Evolutionary conservation across 1,140 invertebrate species (phyloP).

Genomic region (Campoletis sonorensis): DNA sequence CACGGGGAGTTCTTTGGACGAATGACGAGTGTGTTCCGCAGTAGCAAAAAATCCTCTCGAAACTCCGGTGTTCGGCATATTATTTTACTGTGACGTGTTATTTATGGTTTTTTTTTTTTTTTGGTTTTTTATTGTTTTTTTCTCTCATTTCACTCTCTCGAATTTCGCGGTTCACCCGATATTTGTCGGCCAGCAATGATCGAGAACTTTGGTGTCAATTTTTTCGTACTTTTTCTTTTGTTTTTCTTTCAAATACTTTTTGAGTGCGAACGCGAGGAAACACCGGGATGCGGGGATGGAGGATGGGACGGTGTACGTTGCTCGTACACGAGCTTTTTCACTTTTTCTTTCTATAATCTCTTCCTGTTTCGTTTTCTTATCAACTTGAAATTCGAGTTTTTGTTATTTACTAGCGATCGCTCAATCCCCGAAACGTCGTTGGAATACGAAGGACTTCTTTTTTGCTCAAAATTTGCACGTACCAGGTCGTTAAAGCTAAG

Average conservation of each 20-base stretch:
- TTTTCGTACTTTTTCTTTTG: not conserved
- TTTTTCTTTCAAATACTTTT: slow-evolving; percentile 1
- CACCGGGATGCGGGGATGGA: slow-evolving; percentile 36
- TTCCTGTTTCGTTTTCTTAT: not conserved
- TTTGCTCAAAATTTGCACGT: not conserved
- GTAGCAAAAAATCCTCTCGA: slow-evolving; percentile 33
- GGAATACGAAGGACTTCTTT: slow-evolving; percentile 8
- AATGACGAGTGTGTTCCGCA: slow-evolving; percentile 34
- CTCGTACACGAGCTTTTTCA: slow-evolving; percentile 29
- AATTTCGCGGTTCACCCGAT: not conserved
- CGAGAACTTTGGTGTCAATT: not conserved
- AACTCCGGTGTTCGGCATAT: slow-evolving; percentile 21
- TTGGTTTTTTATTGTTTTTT: not conserved
- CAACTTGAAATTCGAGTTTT: not conserved
- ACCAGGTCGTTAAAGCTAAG: not conserved
- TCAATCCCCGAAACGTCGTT: not conserved
- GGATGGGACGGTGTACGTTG: slow-evolving; percentile 12
- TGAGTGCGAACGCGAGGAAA: slow-evolving; percentile 26
- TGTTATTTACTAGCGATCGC: not conserved
- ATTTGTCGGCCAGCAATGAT: not conserved
- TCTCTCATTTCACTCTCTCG: not conserved
- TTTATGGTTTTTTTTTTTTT: slow-evolving; percentile 1
- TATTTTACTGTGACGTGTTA: slow-evolving; percentile 5
- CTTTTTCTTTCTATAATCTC: not conserved
- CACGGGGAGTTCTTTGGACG: slow-evolving; percentile 40